Conservation (phyloP, 2,797 vertebrate species). For the Centropyge bicolor region DNA sequence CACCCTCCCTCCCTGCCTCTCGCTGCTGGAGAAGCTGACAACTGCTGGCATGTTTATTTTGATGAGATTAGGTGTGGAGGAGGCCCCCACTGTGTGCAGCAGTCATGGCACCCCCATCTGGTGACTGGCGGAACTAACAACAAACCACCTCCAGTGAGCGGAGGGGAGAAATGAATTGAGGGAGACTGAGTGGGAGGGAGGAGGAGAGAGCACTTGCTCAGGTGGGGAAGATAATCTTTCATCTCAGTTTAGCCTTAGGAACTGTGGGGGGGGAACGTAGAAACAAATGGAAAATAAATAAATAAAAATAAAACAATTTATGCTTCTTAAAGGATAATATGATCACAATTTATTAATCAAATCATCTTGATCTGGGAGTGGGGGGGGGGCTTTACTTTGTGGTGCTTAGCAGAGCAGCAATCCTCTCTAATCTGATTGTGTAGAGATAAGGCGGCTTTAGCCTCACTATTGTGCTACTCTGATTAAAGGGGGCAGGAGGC, state of each 20-base stretch:
- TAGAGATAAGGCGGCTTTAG: constrained; percentile 86
- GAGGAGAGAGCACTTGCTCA: constrained; percentile 52
- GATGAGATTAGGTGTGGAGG: constrained; percentile 86
- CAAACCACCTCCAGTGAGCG: constrained; percentile 25
- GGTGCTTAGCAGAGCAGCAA: constrained; percentile 84
- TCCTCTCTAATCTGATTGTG: constrained; percentile 90
- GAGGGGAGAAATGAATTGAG: constrained; percentile 43
- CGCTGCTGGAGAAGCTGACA: constrained; percentile 79
- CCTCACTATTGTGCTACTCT: constrained; percentile 79
- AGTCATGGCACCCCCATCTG: constrained; percentile 88
- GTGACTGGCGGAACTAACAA: constrained; percentile 75
- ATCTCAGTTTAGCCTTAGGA: constrained; percentile 76
- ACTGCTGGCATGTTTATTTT: constrained; percentile 85
- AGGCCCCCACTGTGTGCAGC: constrained; percentile 79
- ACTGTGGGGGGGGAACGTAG: constrained; percentile 12
- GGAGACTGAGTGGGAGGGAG: constrained; percentile 29
- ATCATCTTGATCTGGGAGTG: constrained; percentile 83
- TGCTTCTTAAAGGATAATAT: constrained; percentile 89
- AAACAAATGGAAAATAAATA: constrained; percentile 82
- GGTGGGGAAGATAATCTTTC: constrained; percentile 79
- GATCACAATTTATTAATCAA: constrained; percentile 88
- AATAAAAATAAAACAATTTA: constrained; percentile 86
- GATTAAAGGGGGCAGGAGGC: constrained; percentile 80
- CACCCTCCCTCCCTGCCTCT: constrained; percentile 79
- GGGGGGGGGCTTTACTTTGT: constrained; percentile 74